Evolutionary conservation across 1,140 invertebrate genomes (phyloP).

Genomic region (Apis laboriosa): DNA sequence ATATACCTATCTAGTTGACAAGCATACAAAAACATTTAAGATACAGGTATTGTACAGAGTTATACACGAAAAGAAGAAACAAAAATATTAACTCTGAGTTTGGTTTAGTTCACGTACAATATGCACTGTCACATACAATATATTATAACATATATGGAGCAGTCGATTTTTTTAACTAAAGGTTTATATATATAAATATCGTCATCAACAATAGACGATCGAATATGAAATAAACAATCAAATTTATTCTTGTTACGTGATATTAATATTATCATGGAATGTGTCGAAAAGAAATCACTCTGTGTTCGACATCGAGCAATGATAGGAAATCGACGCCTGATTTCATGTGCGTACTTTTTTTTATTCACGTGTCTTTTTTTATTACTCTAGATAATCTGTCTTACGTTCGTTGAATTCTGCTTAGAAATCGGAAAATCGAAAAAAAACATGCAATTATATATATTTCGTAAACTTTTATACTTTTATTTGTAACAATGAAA

Average conservation of each 20-base stretch:
- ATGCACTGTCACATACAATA: neutral
- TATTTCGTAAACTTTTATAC: constrained; percentile 9
- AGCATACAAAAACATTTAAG: constrained; percentile 44
- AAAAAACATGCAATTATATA: constrained; percentile 30
- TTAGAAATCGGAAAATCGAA: constrained; percentile 23
- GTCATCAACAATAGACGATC: constrained; percentile 25
- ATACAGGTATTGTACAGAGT: constrained; percentile 45
- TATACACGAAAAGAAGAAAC: constrained; percentile 10
- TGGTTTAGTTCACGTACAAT: constrained; percentile 44
- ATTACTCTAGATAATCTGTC: constrained; percentile 1
- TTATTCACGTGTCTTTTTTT: neutral
- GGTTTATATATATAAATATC: neutral
- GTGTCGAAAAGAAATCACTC: constrained; percentile 55
- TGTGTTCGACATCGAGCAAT: constrained; percentile 44
- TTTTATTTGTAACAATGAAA: constrained; percentile 29
- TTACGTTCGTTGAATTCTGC: constrained; percentile 36
- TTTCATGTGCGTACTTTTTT: constrained; percentile 46
- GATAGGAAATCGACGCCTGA: constrained; percentile 39
- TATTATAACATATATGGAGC: constrained; percentile 30
- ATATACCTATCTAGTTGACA: constrained; percentile 27
- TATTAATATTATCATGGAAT: constrained; percentile 60
- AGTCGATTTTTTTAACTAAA: constrained; percentile 20
- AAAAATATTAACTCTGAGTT: constrained; percentile 46
- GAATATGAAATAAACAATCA: neutral
- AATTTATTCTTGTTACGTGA: constrained; percentile 18